Evolutionary conservation across 1,140 invertebrate genomes (phyloP).

Genomic region (Bombus terrestris): DNA sequence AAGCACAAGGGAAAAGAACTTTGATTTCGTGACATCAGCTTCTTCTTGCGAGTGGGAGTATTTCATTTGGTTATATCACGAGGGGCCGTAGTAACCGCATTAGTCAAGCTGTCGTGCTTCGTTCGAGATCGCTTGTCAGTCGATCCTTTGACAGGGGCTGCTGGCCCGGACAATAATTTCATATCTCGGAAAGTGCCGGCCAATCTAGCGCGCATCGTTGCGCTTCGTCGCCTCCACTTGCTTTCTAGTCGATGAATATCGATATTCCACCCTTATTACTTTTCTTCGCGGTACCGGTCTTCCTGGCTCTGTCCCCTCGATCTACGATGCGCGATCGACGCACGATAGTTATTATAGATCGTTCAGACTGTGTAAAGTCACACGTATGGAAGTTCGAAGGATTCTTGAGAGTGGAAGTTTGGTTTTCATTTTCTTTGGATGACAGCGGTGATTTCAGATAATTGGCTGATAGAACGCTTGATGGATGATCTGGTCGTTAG

Average conservation of each 20-base stretch:
- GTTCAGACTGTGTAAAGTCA: background rate
- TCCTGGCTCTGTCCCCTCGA: too few species aligned
- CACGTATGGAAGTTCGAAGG: background rate
- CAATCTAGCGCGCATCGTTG: constrained; percentile 52
- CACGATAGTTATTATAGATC: background rate
- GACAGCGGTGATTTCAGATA: background rate
- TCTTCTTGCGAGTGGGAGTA: constrained; percentile 29
- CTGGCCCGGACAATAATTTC: constrained; percentile 58
- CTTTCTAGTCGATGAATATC: constrained; percentile 21
- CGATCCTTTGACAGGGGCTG: constrained; percentile 54
- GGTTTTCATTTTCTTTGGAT: background rate
- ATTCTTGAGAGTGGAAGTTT: background rate
- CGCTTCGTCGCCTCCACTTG: constrained; percentile 36
- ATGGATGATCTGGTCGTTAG: too few species aligned
- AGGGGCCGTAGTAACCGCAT: constrained; percentile 52
- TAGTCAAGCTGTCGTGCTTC: constrained; percentile 63
- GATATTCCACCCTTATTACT: background rate
- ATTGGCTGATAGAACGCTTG: background rate
- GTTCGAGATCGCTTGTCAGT: constrained; percentile 54
- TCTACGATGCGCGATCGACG: background rate
- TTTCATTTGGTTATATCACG: constrained; percentile 55
- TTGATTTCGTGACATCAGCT: constrained; percentile 57
- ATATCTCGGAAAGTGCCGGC: constrained; percentile 51
- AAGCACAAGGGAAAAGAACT: background rate
- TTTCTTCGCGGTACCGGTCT: background rate